Base-by-base conservation (phyloP, 2,797 vertebrate genomes). In the Darevskia nairensis region DNA sequence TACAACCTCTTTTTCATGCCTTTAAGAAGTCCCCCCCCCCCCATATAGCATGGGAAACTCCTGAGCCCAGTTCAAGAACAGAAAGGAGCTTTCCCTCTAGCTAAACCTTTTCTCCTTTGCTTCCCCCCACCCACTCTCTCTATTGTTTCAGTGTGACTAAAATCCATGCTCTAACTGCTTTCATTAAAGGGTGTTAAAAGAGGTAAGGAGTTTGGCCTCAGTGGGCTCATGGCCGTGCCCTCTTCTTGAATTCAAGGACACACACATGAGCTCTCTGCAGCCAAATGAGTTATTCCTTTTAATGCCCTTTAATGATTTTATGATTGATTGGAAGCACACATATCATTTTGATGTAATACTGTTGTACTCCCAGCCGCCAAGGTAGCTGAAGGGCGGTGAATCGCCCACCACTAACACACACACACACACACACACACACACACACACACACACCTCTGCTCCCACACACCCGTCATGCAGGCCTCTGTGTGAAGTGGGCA, bases 211-310 rank as follows among this genome's bases (percentile, higher is more conserved):
- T 75, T 74, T 85, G 75, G 69, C 82, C 23, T 59, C 32, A 64
- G n/a, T 66, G 41, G 84, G 69, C 46, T 64, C 41, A 44, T 46
- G 6, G 11, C 72, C 44, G 50, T 79, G 64, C 27, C 41, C n/a
- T 66, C 50, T 85, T 44, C 77, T 80, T 39, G 29, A 3, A 82
- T 84, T 79, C 82, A 80, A 74, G 82, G 87, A 76, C 82, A 85
- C 23, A 72, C 69, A 21, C 46, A 77, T 68, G 61, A 59, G 61
- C 46, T 77, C 39, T 88, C 61, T 78, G 50, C 41, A 84, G 76
- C 55, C 32, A 79, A 44, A 80, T 72, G 64, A 88, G 35, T 89
- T 80, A 84, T 74, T 27, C 59, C 50, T 85, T 80, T 80, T 74
- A 80, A 74, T 15, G 69, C 61, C 61, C 44, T 55, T 69, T 77